Percentiles rank a stretch among this genome's conserved stretches.
phyloP scores from a whole-genome alignment of 2,888 invertebrate species.

The Phragmatobia fuliginosa region DNA sequence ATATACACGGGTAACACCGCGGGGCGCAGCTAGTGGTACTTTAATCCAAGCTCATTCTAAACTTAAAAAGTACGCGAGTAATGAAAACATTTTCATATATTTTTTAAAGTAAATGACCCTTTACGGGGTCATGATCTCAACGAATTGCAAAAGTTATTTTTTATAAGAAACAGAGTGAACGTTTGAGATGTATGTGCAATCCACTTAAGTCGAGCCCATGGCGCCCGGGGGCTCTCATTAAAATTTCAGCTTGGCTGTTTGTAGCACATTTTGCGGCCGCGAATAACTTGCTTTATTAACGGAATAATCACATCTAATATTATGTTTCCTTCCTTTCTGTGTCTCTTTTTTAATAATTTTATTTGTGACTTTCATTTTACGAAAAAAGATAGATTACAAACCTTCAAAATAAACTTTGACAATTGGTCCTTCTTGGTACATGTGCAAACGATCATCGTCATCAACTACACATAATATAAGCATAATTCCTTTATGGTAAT shows the following conservation, averaged over 20 bases:
- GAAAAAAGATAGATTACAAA: background rate
- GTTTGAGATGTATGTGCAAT: slow-evolving; percentile 34
- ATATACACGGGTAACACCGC: too few species aligned
- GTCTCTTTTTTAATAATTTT: slow-evolving; percentile 17
- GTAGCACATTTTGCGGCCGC: slow-evolving; percentile 57
- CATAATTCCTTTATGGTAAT: background rate
- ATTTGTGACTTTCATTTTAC: background rate
- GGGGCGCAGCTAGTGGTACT: too few species aligned
- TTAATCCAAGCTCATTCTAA: background rate
- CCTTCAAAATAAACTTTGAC: background rate
- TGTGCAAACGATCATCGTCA: background rate
- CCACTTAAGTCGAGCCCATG: slow-evolving; percentile 33
- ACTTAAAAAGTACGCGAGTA: background rate
- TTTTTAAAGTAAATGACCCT: background rate
- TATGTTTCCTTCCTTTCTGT: slow-evolving; percentile 23
- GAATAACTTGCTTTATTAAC: slow-evolving; percentile 50
- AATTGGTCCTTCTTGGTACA: background rate
- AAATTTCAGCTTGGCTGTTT: slow-evolving; percentile 66
- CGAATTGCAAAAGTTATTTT: background rate
- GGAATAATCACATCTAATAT: slow-evolving; percentile 43
- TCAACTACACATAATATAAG: too few species aligned
- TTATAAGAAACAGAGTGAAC: background rate
- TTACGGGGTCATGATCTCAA: background rate
- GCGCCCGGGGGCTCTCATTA: slow-evolving; percentile 65
- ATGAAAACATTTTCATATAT: background rate